These are phyloP conservation scores for Zosterops borbonicus DNA, from an alignment of 2,113 vertebrate genomes.

Conservation along the genomic window DNA sequence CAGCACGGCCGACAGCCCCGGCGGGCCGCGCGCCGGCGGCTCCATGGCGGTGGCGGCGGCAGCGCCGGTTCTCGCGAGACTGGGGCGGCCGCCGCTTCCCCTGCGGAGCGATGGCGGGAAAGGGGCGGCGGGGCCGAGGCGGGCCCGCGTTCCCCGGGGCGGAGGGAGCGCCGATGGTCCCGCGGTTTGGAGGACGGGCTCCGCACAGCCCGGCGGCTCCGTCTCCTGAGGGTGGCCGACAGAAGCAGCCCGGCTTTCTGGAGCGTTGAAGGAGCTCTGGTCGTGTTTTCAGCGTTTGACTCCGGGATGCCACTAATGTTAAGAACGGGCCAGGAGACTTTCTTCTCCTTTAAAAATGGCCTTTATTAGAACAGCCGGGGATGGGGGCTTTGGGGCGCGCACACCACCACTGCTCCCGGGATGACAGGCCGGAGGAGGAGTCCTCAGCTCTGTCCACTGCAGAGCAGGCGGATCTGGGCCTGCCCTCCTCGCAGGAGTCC, in stretches of 20 bases:
- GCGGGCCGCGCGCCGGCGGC: neutral
- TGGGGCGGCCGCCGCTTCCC: accelerated
- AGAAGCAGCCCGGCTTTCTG: neutral
- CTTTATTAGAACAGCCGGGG: too few species aligned
- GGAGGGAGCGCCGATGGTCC: accelerated
- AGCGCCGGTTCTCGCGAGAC: neutral
- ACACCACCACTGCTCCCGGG: too few species aligned
- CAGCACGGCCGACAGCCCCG: neutral
- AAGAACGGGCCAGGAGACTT: too few species aligned
- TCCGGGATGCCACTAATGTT: neutral
- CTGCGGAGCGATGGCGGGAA: accelerated
- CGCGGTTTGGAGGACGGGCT: accelerated
- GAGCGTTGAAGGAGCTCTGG: too few species aligned
- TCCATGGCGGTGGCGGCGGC: neutral
- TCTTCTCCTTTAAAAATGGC: too few species aligned
- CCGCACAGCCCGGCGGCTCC: accelerated
- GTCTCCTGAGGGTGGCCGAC: too few species aligned
- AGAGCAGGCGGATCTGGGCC: too few species aligned
- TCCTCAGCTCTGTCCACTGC: too few species aligned
- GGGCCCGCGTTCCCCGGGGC: accelerated
- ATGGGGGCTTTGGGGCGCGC: too few species aligned
- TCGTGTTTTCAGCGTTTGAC: too few species aligned
- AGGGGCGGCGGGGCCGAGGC: accelerated
- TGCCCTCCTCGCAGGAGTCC: too few species aligned
- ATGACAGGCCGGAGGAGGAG: too few species aligned